Evolutionary conservation across 2,113 vertebrate species (phyloP), one percentile per base, ranked within the genome.

Genomic region (Holacanthus passer): DNA sequence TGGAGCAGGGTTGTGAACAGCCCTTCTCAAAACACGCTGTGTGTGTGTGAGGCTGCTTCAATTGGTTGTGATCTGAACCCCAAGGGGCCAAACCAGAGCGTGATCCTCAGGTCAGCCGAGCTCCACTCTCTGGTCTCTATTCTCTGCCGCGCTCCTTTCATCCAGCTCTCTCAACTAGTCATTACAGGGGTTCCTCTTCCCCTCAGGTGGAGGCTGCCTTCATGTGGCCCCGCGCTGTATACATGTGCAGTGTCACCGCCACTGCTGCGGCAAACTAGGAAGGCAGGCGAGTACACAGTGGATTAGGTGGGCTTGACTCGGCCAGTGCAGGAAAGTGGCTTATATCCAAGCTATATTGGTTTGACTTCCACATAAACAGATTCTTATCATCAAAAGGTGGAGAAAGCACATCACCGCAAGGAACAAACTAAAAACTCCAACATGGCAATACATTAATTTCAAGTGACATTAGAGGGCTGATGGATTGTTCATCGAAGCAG

Each of bases 41-140:
- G 70, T 82, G 72, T 52, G 50, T 73, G 76, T 48, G 65, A 53
- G 62, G 74, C 67, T 52, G 63, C 85, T 82, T 71, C 88, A 92
- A 91, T 89, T 93, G 92, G 89, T 81, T 93, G 88, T 91, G 94
- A 93, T 94, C 77, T 88, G 90, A 90, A 90, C 74, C 89, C 82
- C 89, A 39, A 79, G 89, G 86, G 92, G 80, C 78, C 39, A 86
- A 69, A 90, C 78, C 84, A 66, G 79, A 87, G 79, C 59, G 1
- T 90, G 88, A 93, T 93, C 89, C 85, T 50, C 14, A 45, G 90
- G 90, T 90, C 89, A 88, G 73, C 32, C 16, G 13, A 59, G 60
- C 65, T 68, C 64, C 10, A 22, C 82, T 89, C 84, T 55, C 55
- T 73, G 37, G 52, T 82, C 81, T 86, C 81, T 81, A 59, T 79